Conservation (phyloP, 2,888 invertebrate species). For the Cheilosia impressa region DNA sequence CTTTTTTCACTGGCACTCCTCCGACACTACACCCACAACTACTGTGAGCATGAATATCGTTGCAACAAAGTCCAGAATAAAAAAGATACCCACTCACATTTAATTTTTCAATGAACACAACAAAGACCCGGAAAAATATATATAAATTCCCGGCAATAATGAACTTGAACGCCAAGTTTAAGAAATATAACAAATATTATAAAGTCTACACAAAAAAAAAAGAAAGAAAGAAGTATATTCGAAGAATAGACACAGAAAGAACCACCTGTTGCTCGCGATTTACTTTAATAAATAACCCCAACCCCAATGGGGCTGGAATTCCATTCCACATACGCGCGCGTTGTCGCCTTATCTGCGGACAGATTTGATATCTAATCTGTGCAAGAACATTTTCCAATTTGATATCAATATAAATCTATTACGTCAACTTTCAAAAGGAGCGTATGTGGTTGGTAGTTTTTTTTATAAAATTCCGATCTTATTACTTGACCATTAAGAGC, state of each 20-base stretch:
- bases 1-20: conserved; percentile 5
- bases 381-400: conserved; percentile 11
- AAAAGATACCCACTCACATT: conserved; percentile 21
- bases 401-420: conserved; percentile 34
- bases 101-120: conserved; percentile 15
- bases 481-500: conserved; percentile 30
- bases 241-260: background rate
- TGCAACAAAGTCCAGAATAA: background rate
- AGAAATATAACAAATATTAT: no score
- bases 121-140: conserved; percentile 41
- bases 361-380: conserved; percentile 57
- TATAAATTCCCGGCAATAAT: conserved; percentile 23
- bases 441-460: background rate
- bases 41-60: background rate
- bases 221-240: background rate
- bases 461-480: conserved; percentile 24
- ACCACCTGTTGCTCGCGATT: conserved; percentile 18
- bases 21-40: conserved; percentile 2
- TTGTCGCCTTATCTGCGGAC: conserved; percentile 27
- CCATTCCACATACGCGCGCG: background rate
- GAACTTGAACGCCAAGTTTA: background rate
- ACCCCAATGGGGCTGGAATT: background rate
- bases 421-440: conserved; percentile 41
- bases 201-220: background rate
- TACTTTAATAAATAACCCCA: conserved; percentile 1